These are phyloP conservation scores for Oasisia sp. DNA, from an alignment of 2,888 invertebrate genomes.

Conservation along the genomic window DNA sequence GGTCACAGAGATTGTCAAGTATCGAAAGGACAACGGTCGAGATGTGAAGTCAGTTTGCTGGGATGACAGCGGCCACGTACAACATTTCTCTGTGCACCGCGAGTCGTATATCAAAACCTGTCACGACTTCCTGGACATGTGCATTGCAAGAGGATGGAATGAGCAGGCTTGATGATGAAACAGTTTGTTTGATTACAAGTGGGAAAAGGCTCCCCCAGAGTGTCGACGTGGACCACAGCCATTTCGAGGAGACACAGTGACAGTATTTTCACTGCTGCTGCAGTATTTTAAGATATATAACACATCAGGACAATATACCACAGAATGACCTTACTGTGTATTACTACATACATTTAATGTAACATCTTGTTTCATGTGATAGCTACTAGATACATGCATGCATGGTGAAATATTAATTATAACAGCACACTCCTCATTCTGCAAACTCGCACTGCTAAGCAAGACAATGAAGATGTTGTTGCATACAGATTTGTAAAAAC, in stretches of 20 bases:
- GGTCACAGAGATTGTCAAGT: constrained; percentile 75
- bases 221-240: background rate
- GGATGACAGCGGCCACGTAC: constrained; percentile 80
- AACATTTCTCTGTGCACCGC: constrained; percentile 75
- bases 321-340: background rate
- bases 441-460: background rate
- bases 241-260: background rate
- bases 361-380: background rate
- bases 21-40: constrained; percentile 72
- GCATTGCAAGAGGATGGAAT: background rate
- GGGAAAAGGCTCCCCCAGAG: background rate
- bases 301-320: background rate
- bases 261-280: background rate
- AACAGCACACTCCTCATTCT: background rate
- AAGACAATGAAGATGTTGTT: background rate
- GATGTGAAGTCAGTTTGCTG: constrained; percentile 74
- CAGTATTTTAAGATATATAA: background rate
- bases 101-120: constrained; percentile 58
- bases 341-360: background rate
- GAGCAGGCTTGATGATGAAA: background rate
- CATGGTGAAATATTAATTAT: background rate
- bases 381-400: background rate
- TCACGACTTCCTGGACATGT: constrained; percentile 44
- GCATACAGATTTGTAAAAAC: background rate
- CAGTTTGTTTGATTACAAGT: background rate